Base-by-base conservation (phyloP, 2,797 vertebrate species). In the Ptychobarbus kaznakovi region DNA sequence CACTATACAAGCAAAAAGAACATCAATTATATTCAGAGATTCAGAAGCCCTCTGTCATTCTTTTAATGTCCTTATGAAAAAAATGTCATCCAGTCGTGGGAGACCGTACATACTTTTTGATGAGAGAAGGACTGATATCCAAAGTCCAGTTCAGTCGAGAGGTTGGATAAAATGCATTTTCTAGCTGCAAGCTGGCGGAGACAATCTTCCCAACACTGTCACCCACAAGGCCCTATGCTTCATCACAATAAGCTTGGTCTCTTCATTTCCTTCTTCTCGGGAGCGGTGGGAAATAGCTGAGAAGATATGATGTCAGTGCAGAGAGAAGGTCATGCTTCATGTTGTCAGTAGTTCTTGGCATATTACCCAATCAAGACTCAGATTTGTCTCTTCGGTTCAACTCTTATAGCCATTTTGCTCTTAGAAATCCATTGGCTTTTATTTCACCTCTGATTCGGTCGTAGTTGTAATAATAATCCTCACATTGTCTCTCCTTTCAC, bases 211-310 rank as follows among this genome's bases (percentile, higher is more conserved):
- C 90, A 83, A 87, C 1, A n/a, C 91, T 91, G 92, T 93, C 90
- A 91, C 89, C 91, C 91, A 88, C 86, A 91, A 94, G 90, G 91
- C 89, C 90, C 89, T 86, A 82, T 91, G 91, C 89, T 93, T 94
- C 91, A 92, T 93, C 89, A 92, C 90, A 93, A 91, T 94, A 93
- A 94, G 89, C 90, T 89, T 61, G 73, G 75, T 89, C 91, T 85
- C 90, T 92, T 91, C 89, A 91, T 92, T 91, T 89, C 80, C 75
- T 87, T 81, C 84, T 86, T 83, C 90, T 87, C 82, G n/a, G 87
- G 74, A 61, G 81, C 70, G 1, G 84, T 87, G 91, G 83, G 90
- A 85, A 89, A 89, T 87, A 87, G 89, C 86, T 70, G 61, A 46
- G 88, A 89, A 87, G 86, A 83, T 89, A 70, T 82, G 87, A 88